phyloP scores from a whole-genome alignment of 1,140 invertebrate species.

The Drosophila mauritiana region DNA sequence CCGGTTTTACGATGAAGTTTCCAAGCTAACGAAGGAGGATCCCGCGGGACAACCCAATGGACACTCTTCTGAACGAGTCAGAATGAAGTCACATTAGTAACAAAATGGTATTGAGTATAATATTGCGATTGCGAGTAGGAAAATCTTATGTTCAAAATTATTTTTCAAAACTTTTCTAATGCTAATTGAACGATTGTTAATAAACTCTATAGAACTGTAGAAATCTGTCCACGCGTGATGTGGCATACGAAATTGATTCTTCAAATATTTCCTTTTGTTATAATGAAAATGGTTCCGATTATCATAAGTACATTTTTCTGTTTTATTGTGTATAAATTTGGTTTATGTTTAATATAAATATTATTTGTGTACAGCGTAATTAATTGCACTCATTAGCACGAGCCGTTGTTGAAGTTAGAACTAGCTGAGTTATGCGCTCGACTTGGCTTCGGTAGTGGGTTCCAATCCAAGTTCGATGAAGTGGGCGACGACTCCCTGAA shows the following conservation, averaged over 20 bases:
- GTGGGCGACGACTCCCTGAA: conserved; percentile 78
- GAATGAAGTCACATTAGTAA: conserved; percentile 39
- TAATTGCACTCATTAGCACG: conserved; percentile 17
- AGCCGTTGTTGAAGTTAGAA: conserved; percentile 23
- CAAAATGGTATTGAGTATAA: conserved; percentile 10
- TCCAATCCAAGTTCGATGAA: conserved; percentile 82
- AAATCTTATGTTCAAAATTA: conserved; percentile 29
- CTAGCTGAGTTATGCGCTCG: conserved; percentile 34
- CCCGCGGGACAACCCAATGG: conserved; percentile 32
- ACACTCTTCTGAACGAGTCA: conserved; percentile 40
- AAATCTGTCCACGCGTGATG: neutral
- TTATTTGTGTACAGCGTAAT: conserved; percentile 27
- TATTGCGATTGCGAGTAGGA: conserved; percentile 24
- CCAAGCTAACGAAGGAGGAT: conserved; percentile 75
- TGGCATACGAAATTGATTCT: neutral
- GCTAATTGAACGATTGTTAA: conserved; percentile 42
- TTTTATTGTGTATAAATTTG: conserved; percentile 29
- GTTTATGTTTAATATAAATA: conserved; percentile 23
- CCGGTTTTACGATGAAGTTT: conserved; percentile 85
- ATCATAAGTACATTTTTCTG: conserved; percentile 40
- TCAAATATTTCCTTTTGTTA: neutral
- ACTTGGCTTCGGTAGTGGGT: conserved; percentile 82
- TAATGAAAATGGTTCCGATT: neutral
- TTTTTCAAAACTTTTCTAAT: conserved; percentile 36
- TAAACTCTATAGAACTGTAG: conserved; percentile 24